Evolutionary conservation across 2,797 vertebrate species (phyloP), one percentile per base, ranked within the genome.

Genomic region (Halcyon chelicuti): DNA sequence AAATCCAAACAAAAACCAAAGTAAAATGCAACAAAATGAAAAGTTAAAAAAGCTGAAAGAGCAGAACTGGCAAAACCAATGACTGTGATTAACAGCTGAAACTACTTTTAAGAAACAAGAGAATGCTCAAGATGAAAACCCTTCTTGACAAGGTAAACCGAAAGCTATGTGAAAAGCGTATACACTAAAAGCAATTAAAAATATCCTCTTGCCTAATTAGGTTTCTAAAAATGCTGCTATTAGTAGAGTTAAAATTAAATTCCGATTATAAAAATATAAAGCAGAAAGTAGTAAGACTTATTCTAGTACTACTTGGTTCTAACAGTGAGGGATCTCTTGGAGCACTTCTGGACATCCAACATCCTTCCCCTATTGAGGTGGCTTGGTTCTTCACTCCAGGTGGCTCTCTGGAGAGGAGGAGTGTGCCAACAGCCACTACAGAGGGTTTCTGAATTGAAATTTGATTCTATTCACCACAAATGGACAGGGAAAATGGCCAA

Each of bases 291-390:
- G 49, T 77, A 78, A 52, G 33, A 35, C 15, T 31, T 66, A 9
- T 55, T 58, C 54, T 67, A 51, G 52, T 52, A 70, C 40, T 35
- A 10, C 22, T 70, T 35, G 40, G 51, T 26, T 61, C 13, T 42
- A 92, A 73, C 10, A 77, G 57, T 0, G 0, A n/a, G 11, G 29
- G 60, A 87, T 73, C 42, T 65, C 70, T 65, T 2, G 0, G 31
- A 52, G 61, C 51, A n/a, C 15, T 65, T 76, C 29, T 60, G 55
- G 0, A 54, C 39, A 71, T 17, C 54, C 60, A 78, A 62, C 17
- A 65, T 37, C 57, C 31, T 29, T 82, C n/a, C 25, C 33, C 9
- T 6, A 2, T 4, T 9, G 42, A 80, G 15, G 44, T 39, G 47
- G 26, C 25, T 62, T 49, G 29, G 63, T 20, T 70, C 62, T 40